These are phyloP conservation scores for Liasis olivaceus DNA, from an alignment of 2,797 vertebrate genomes.

Conservation along the genomic window DNA sequence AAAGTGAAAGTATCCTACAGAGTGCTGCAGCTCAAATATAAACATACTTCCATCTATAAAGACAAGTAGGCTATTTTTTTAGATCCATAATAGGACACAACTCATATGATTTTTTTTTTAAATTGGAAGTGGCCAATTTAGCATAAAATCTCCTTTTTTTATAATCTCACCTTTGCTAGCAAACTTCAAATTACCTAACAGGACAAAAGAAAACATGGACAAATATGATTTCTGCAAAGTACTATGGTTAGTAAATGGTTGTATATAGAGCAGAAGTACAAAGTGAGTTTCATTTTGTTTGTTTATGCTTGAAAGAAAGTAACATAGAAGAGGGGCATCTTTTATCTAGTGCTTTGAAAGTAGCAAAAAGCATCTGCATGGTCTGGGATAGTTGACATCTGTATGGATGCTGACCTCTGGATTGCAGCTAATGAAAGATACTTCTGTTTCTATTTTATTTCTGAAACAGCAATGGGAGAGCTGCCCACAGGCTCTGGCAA, in stretches of 20 bases:
- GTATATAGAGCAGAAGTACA: background rate
- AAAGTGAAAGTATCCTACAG: background rate
- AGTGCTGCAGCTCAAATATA: background rate
- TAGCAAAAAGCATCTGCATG: fast-evolving
- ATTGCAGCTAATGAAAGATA: background rate
- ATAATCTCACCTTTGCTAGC: background rate
- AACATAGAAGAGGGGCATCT: background rate
- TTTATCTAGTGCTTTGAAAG: conserved; percentile 1
- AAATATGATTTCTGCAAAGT: background rate
- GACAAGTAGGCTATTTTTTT: background rate
- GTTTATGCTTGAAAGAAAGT: conserved; percentile 20
- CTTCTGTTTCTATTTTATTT: conserved; percentile 3
- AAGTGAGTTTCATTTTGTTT: background rate
- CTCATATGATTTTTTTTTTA: background rate
- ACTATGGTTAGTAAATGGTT: background rate
- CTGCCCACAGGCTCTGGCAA: conserved; percentile 1
- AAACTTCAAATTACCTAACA: background rate
- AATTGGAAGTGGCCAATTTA: conserved; percentile 21
- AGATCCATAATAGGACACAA: background rate
- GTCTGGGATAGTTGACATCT: background rate
- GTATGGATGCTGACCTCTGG: background rate
- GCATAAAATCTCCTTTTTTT: conserved; percentile 32
- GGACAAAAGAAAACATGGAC: background rate
- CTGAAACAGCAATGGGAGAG: background rate
- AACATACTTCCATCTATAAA: background rate